Percentiles rank a stretch among this genome's conserved stretches.
Evolutionary conservation across 2,888 invertebrate species (phyloP).

Genomic region (Esperia sulphurella): DNA sequence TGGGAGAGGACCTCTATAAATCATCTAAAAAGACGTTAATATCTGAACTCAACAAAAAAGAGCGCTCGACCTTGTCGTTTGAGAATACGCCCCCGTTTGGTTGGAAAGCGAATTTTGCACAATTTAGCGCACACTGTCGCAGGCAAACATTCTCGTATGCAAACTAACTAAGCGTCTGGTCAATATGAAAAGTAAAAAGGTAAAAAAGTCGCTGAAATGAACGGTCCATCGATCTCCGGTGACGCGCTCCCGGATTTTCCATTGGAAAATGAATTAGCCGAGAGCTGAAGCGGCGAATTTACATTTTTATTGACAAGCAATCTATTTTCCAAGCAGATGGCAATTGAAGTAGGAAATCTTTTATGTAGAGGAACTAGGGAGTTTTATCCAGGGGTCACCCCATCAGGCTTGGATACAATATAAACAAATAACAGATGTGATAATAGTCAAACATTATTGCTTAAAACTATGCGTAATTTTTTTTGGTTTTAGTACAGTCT

Average conservation of each 20-base stretch:
- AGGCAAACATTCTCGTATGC: slow-evolving; percentile 41
- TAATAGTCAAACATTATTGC: too few species aligned
- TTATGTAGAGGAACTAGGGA: slow-evolving; percentile 33
- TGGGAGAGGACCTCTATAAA: slow-evolving; percentile 61
- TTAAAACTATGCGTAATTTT: too few species aligned
- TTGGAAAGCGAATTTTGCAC: slow-evolving; percentile 25
- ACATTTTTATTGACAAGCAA: slow-evolving; percentile 79
- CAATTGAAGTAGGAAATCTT: slow-evolving; percentile 56
- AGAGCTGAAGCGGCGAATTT: slow-evolving; percentile 72
- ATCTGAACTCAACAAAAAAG: slow-evolving; percentile 56
- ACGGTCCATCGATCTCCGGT: slow-evolving; percentile 75
- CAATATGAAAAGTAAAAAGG: slow-evolving; percentile 57
- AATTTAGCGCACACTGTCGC: slow-evolving; percentile 45
- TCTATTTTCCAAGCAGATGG: slow-evolving; percentile 71
- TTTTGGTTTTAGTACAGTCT: too few species aligned
- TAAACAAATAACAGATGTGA: too few species aligned
- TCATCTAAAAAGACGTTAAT: slow-evolving; percentile 62
- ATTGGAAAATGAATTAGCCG: slow-evolving; percentile 77
- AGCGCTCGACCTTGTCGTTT: slow-evolving; percentile 38
- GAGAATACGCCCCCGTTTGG: slow-evolving; percentile 21
- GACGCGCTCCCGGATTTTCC: slow-evolving; percentile 74
- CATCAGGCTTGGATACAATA: too few species aligned
- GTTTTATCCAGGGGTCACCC: too few species aligned
- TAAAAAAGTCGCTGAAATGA: slow-evolving; percentile 56
- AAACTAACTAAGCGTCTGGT: slow-evolving; percentile 60